phyloP scores from a whole-genome alignment of 2,888 invertebrate species.

The Aethes cnicana region DNA sequence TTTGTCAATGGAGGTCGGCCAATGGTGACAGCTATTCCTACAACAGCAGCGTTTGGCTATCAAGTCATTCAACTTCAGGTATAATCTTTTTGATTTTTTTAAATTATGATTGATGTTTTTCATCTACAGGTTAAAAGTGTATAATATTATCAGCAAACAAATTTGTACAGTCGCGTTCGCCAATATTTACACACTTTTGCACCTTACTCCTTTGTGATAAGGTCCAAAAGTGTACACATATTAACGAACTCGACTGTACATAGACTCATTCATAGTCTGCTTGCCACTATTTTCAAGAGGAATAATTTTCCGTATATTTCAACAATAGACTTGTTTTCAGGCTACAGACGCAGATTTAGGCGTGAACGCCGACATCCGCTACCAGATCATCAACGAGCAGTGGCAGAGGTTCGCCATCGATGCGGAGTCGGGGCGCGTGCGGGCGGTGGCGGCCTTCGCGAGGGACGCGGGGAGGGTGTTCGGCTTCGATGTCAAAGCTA shows the following conservation, averaged over 20 bases:
- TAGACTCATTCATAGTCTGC: too few species aligned
- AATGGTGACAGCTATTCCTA: constrained; percentile 91
- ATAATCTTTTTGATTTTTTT: constrained; percentile 4
- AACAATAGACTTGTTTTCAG: too few species aligned
- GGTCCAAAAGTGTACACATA: too few species aligned
- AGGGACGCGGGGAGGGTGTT: constrained; percentile 89
- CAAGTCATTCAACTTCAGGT: constrained; percentile 89
- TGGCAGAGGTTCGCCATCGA: constrained; percentile 90
- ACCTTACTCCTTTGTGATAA: too few species aligned
- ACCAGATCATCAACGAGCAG: constrained; percentile 90
- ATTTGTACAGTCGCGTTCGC: too few species aligned
- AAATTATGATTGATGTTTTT: too few species aligned
- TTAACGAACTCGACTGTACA: too few species aligned
- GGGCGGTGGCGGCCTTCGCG: constrained; percentile 86
- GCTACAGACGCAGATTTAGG: constrained; percentile 90
- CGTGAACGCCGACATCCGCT: constrained; percentile 89
- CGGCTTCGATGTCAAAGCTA: constrained; percentile 94
- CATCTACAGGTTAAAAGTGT: too few species aligned
- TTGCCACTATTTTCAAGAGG: too few species aligned
- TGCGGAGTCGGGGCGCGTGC: constrained; percentile 88
- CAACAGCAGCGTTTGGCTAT: constrained; percentile 91
- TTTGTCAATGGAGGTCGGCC: constrained; percentile 89
- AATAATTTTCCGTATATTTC: too few species aligned
- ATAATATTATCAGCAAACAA: too few species aligned
- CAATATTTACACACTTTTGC: too few species aligned